Conservation (phyloP, 2,113 vertebrate species). For the Merops nubicus region DNA sequence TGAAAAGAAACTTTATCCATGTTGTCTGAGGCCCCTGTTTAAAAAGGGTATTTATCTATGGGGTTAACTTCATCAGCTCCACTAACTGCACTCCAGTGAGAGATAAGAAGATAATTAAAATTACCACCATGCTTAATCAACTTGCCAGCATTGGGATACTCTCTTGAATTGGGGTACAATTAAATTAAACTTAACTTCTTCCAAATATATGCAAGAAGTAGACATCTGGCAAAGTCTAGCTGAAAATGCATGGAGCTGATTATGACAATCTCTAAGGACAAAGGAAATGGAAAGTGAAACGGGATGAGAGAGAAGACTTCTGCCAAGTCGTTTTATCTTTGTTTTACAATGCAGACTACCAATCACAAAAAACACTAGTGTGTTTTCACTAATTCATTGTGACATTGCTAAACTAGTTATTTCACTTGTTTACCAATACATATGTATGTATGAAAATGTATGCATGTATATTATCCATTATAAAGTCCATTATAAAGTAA, state of each 20-base stretch:
- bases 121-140: conserved; percentile 63
- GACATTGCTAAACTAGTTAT: background rate
- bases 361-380: background rate
- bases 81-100: conserved; percentile 54
- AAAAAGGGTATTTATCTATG: conserved; percentile 5
- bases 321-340: background rate
- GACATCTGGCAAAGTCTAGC: conserved; percentile 51
- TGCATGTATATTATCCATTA: background rate
- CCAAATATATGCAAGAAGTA: conserved; percentile 43
- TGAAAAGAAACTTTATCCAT: background rate
- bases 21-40: background rate
- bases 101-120: conserved; percentile 67
- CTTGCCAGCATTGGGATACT: conserved; percentile 56
- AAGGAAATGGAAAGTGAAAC: conserved; percentile 17
- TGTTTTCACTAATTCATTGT: background rate
- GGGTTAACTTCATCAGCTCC: conserved; percentile 42
- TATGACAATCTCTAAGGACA: conserved; percentile 34
- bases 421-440: background rate
- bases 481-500: too few species aligned
- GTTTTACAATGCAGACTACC: background rate
- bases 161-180: conserved; percentile 52
- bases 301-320: background rate
- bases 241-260: conserved; percentile 32
- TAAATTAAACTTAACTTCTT: conserved; percentile 63
- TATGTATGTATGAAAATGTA: background rate